These are phyloP conservation scores for Bolinopsis microptera DNA, from an alignment of 37 sponge, comb jelly and placozoan species.

Conservation along the genomic window DNA sequence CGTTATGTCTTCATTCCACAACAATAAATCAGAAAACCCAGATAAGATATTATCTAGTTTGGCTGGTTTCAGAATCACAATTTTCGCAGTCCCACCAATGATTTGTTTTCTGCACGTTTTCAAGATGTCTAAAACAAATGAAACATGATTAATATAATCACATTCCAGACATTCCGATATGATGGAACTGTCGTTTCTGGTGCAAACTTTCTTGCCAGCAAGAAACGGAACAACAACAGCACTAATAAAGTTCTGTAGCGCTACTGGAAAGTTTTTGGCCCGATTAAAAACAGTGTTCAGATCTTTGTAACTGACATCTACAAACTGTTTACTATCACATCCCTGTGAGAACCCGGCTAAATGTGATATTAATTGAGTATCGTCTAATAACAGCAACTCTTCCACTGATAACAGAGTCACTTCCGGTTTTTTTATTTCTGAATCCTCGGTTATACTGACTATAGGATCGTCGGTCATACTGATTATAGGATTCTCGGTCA, in stretches of 20 bases:
- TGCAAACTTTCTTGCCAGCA: not conserved
- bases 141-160: not conserved
- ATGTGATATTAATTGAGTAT: not conserved
- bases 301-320: not conserved
- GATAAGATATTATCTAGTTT: not conserved
- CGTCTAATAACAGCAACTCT: not conserved
- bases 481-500: too few relatives aligned
- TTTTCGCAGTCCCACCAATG: not conserved
- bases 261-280: not conserved
- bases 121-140: conserved; percentile 10
- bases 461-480: too few relatives aligned
- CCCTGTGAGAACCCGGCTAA: not conserved
- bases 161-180: not conserved
- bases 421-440: too few relatives aligned
- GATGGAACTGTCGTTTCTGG: not conserved
- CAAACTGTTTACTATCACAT: not conserved
- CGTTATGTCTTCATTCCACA: conserved; percentile 6
- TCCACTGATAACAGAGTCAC: not conserved
- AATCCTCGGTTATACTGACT: too few relatives aligned
- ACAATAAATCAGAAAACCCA: not conserved
- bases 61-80: not conserved
- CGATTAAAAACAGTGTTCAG: not conserved
- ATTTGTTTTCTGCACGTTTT: not conserved
- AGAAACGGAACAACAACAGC: not conserved
- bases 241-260: not conserved